Conservation (phyloP, 37 sponge, comb jelly and placozoan genomes). For the Ianthella basta region DNA sequence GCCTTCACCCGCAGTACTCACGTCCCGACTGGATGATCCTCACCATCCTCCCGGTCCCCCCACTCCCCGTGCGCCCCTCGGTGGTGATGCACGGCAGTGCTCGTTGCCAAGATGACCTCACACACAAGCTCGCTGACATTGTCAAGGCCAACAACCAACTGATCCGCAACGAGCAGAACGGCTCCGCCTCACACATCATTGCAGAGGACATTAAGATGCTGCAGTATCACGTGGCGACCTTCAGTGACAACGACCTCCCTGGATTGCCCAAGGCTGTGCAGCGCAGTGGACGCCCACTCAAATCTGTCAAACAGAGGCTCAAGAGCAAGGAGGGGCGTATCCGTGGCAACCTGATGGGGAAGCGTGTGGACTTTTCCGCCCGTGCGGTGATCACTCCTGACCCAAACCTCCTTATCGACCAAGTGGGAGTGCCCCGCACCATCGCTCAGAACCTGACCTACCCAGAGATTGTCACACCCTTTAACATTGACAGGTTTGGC, state of each 20-base stretch:
- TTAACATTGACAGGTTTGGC: slow-evolving; percentile 94
- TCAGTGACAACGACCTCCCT: slow-evolving; percentile 97
- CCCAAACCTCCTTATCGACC: slow-evolving; percentile 94
- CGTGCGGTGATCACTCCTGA: slow-evolving; percentile 99
- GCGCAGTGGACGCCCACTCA: slow-evolving; percentile 91
- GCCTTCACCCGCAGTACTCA: slow-evolving; percentile 87
- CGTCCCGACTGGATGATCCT: slow-evolving; percentile 99
- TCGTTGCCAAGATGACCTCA: slow-evolving; percentile 95
- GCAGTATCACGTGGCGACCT: slow-evolving; percentile 97
- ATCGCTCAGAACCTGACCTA: slow-evolving; percentile 98
- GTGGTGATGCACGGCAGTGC: slow-evolving; percentile 97
- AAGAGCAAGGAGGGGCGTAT: slow-evolving; percentile 99
- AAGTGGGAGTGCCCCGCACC: slow-evolving; percentile 95
- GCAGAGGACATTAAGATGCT: slow-evolving; percentile 95
- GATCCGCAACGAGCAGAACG: slow-evolving; percentile 93
- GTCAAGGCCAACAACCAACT: slow-evolving; percentile 98
- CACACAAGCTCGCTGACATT: slow-evolving; percentile 98
- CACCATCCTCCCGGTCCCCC: slow-evolving; percentile 94
- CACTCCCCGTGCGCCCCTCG: slow-evolving; percentile 94
- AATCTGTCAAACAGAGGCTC: slow-evolving; percentile 95
- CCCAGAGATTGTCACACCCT: slow-evolving; percentile 97
- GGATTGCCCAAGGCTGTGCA: slow-evolving; percentile 97
- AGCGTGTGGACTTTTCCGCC: slow-evolving; percentile 99
- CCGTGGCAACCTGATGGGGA: slow-evolving; percentile 99
- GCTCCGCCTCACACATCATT: slow-evolving; percentile 98